A percentile compares a stretch with the other conserved stretches of the same genome.
These are phyloP conservation scores for Pungitius pungitius DNA, from an alignment of 2,113 vertebrate species.

Conservation along the genomic window DNA sequence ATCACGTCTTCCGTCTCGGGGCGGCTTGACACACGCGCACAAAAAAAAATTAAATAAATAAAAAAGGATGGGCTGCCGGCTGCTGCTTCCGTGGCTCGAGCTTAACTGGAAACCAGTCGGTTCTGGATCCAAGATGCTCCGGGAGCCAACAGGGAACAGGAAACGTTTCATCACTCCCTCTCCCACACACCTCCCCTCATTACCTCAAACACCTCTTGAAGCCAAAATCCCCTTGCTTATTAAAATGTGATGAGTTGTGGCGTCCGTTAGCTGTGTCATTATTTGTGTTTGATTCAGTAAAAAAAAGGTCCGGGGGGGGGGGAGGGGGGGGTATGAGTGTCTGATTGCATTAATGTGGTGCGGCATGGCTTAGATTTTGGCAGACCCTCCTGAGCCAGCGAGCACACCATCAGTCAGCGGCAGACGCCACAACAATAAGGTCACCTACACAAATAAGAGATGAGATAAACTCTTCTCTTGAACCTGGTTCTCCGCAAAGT, in stretches of 20 bases:
- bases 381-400: slow-evolving; percentile 50
- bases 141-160: slow-evolving; percentile 65
- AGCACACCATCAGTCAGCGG: slow-evolving; percentile 40
- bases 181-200: slow-evolving; percentile 57
- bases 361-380: slow-evolving; percentile 15
- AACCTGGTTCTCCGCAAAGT: slow-evolving; percentile 20
- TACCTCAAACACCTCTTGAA: slow-evolving; percentile 57
- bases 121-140: slow-evolving; percentile 67
- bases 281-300: slow-evolving; percentile 10
- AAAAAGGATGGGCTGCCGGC: slow-evolving; percentile 19
- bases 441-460: slow-evolving; percentile 53
- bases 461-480: slow-evolving; percentile 41
- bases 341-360: too few relatives aligned
- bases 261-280: slow-evolving; percentile 27
- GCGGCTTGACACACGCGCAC: slow-evolving; percentile 18
- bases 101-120: slow-evolving; percentile 74
- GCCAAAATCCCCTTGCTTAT: slow-evolving; percentile 46
- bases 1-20: slow-evolving; percentile 74
- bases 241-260: slow-evolving; percentile 32
- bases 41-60: not conserved
- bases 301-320: too few relatives aligned
- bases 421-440: slow-evolving; percentile 57
- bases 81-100: slow-evolving; percentile 60
- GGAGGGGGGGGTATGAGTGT: too few relatives aligned
- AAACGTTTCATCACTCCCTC: slow-evolving; percentile 58